phyloP scores from a whole-genome alignment of 2,113 vertebrate genomes.

The Heptranchias perlo region DNA sequence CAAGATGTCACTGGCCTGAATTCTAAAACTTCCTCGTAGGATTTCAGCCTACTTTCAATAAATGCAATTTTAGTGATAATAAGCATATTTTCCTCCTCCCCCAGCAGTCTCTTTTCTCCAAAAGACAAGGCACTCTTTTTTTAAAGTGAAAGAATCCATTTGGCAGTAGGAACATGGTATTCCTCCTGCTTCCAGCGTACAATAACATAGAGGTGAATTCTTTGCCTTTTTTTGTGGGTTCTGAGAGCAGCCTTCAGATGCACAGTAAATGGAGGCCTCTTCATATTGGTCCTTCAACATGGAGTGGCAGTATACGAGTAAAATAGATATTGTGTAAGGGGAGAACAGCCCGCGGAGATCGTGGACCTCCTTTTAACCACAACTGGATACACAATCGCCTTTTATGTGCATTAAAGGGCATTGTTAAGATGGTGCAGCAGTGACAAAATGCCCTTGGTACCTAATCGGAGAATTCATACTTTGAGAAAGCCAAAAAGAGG shows the following conservation, averaged over 20 bases:
- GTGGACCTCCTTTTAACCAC: background rate
- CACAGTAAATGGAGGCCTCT: too few relatives aligned
- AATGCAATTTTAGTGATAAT: background rate
- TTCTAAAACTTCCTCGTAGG: background rate
- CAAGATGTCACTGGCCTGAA: background rate
- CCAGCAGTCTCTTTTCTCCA: background rate
- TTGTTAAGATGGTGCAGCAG: background rate
- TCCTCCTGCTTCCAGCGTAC: too few relatives aligned
- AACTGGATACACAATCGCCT: background rate
- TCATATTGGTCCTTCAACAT: too few relatives aligned
- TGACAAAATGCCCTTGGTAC: background rate
- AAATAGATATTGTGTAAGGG: too few relatives aligned
- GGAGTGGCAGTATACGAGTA: too few relatives aligned
- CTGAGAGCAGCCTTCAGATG: too few relatives aligned
- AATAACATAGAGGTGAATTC: too few relatives aligned
- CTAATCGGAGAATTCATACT: background rate
- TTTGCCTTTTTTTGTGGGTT: too few relatives aligned
- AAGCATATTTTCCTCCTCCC: background rate
- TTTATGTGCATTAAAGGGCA: background rate
- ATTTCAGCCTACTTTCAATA: background rate
- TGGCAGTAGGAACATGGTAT: too few relatives aligned
- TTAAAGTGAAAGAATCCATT: background rate
- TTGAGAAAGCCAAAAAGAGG: background rate
- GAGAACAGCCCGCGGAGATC: too few relatives aligned
- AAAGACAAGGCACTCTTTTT: background rate